Evolutionary conservation across 1,140 invertebrate genomes (phyloP), one percentile per base, ranked within the genome.

Genomic region (Eurosta solidaginis): DNA sequence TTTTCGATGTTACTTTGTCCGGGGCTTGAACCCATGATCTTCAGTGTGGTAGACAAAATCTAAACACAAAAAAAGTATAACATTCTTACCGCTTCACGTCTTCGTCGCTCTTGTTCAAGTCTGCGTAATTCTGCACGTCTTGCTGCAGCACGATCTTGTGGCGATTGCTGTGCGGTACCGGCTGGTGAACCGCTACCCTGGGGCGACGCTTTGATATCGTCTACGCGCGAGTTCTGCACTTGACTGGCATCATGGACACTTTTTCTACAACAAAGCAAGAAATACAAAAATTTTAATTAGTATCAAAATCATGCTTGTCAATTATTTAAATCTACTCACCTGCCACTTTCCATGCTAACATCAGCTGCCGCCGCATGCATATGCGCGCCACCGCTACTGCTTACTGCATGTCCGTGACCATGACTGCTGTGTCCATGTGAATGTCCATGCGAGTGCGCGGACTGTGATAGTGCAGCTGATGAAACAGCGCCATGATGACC

Each of bases 101-200:
- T 91, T 80, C 96, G 91, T 75, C 96, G 90, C 88, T 98, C 96
- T 89, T 97, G 96, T 88, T 97, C 96, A 77, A 93, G 90, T 83
- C 93, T 90, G 80, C 96, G 91, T 82, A 94, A 92, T 54, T 95
- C 91, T 88, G 96, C 95, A 77, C 94, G 90, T 84, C 94, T 94
- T 47, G 92, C 92, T 44, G 91, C 92, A 25, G 92, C 91, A 78
- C 92, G 91, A 84, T 94, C 92, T 81, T 92, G 90, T 88, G 85
- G 91, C 88, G 88, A 90, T 91, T 81, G 92, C 89, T 89, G 90
- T 88, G 88, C 88, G 3, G 76, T 17, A 22, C 76, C 76, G 7
- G 78, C 91, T 80, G 89, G 91, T 87, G 83, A 91, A 83, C 82
- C 85, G 83, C 83, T 84, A 44, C 83, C 80, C 81, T 85, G 81